phyloP scores from a whole-genome alignment of 2,113 vertebrate species.

The Amia ocellicauda region DNA sequence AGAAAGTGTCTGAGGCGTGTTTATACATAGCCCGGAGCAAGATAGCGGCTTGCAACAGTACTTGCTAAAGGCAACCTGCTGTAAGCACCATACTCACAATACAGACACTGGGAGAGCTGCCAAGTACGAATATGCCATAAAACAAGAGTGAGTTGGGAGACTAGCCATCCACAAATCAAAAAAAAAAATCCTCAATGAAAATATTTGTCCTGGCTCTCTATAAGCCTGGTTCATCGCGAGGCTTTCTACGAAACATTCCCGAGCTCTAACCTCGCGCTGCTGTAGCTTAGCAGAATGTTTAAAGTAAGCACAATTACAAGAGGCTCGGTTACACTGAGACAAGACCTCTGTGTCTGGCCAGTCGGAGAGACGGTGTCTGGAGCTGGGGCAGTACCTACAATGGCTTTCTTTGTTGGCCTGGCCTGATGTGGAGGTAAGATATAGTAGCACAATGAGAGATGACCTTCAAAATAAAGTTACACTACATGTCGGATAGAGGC shows the following conservation, averaged over 20 bases:
- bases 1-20: too few species aligned
- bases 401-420: constrained; percentile 22
- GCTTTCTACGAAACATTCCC: neutral
- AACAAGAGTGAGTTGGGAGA: neutral
- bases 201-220: too few species aligned
- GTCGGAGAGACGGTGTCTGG: fast-evolving
- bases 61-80: neutral
- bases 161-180: neutral
- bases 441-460: neutral
- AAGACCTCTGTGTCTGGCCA: constrained; percentile 6
- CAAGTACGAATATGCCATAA: neutral
- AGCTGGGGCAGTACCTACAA: constrained; percentile 8
- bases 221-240: too few species aligned
- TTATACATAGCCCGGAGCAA: neutral
- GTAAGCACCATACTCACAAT: neutral
- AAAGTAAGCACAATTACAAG: constrained; percentile 19
- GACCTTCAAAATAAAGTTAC: neutral
- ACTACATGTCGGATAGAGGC: neutral
- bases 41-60: neutral
- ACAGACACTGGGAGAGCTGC: neutral
- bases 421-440: constrained; percentile 24
- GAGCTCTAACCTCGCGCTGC: neutral
- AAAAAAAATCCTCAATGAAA: too few species aligned
- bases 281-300: constrained; percentile 17
- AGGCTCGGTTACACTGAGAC: constrained; percentile 7